phyloP scores from a whole-genome alignment of 1,140 invertebrate species.

The Melitaea cinxia region DNA sequence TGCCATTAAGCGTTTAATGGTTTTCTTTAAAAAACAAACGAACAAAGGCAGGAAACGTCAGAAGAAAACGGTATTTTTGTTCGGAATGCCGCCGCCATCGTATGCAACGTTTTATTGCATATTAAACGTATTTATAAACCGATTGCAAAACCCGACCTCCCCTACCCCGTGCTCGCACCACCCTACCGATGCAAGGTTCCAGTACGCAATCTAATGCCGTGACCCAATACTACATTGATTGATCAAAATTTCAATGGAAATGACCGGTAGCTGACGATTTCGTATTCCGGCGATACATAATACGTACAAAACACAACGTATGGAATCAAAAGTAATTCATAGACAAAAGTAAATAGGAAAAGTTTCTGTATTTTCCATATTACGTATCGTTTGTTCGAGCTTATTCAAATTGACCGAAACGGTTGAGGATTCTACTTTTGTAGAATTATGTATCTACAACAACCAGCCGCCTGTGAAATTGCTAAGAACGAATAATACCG shows the following conservation, averaged over 20 bases:
- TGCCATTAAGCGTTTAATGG: slow-evolving; percentile 32
- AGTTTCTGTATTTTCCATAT: neutral
- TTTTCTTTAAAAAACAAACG: slow-evolving; percentile 37
- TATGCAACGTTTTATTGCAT: slow-evolving; percentile 30
- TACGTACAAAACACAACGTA: no score
- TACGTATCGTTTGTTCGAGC: slow-evolving; percentile 13
- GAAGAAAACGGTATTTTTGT: slow-evolving; percentile 40
- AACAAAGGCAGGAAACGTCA: slow-evolving; percentile 41
- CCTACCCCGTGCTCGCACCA: neutral
- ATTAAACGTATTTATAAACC: slow-evolving; percentile 34
- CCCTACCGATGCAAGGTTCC: slow-evolving; percentile 13
- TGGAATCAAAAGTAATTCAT: no score
- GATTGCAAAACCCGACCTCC: slow-evolving; percentile 17
- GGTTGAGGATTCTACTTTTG: slow-evolving; percentile 14
- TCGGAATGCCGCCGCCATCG: slow-evolving; percentile 26
- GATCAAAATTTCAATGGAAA: slow-evolving; percentile 34
- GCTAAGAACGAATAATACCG: slow-evolving; percentile 47
- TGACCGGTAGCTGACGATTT: slow-evolving; percentile 12
- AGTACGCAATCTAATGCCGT: slow-evolving; percentile 35
- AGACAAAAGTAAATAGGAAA: no score
- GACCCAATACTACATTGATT: slow-evolving; percentile 33
- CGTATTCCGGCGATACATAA: neutral
- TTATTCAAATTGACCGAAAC: slow-evolving; percentile 38
- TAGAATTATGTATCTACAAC: slow-evolving; percentile 37
- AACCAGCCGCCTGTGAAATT: slow-evolving; percentile 47